Percentiles rank a stretch among this genome's conserved stretches.
phyloP scores from a whole-genome alignment of 1,140 invertebrate genomes.

The Dendrolimus kikuchii region DNA sequence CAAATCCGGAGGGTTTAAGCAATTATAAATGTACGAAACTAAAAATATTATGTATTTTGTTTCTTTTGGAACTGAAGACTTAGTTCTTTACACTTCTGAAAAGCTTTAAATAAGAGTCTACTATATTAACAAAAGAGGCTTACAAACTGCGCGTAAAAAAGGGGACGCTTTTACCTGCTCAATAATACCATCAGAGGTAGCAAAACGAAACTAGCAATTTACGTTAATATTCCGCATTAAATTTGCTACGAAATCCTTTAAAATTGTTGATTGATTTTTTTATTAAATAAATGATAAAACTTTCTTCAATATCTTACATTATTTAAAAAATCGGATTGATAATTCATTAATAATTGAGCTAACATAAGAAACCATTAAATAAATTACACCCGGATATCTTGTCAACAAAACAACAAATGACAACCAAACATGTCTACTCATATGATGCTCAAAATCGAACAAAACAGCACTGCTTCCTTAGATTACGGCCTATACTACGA shows the following conservation, averaged over 20 bases:
- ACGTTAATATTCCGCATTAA: not conserved
- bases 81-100: too few relatives aligned
- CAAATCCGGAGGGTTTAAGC: too few relatives aligned
- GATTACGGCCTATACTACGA: slow-evolving; percentile 39
- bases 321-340: too few relatives aligned
- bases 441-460: slow-evolving; percentile 34
- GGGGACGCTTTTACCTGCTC: slow-evolving; percentile 55
- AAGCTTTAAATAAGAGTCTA: too few relatives aligned
- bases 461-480: slow-evolving; percentile 25
- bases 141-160: slow-evolving; percentile 37
- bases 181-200: slow-evolving; percentile 8
- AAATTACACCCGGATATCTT: slow-evolving; percentile 53
- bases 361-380: slow-evolving; percentile 20
- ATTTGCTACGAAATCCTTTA: too few relatives aligned
- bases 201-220: slow-evolving; percentile 4
- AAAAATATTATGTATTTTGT: too few relatives aligned
- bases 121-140: slow-evolving; percentile 19
- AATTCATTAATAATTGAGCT: not conserved
- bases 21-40: too few relatives aligned
- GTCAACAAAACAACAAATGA: slow-evolving; percentile 60
- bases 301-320: too few relatives aligned
- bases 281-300: too few relatives aligned
- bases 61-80: too few relatives aligned
- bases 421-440: slow-evolving; percentile 60
- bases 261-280: too few relatives aligned